Conservation (phyloP, 2,797 vertebrate genomes). For the Garrulus glandarius region DNA sequence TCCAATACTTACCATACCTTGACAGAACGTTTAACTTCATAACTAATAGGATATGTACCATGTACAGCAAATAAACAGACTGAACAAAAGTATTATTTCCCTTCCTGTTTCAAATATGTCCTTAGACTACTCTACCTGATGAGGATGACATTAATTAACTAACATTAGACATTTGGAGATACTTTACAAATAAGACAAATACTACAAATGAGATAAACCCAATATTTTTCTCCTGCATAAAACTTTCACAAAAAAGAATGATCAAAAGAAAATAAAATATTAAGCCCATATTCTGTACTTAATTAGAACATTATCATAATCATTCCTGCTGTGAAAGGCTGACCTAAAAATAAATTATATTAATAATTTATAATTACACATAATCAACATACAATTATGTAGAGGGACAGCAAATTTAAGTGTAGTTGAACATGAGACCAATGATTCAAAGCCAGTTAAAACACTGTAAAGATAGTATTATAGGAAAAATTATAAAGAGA, state of each 20-base stretch:
- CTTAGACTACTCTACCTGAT: neutral
- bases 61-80: neutral
- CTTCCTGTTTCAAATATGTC: neutral
- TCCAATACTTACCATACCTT: constrained; percentile 49
- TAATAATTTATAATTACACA: neutral
- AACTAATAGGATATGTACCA: neutral
- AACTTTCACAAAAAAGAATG: neutral
- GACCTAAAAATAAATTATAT: neutral
- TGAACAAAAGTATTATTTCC: neutral
- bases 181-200: neutral
- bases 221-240: neutral
- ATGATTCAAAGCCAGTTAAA: neutral
- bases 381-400: neutral
- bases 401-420: neutral
- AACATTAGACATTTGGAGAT: neutral
- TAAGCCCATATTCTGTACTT: neutral
- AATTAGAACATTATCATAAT: neutral
- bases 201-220: neutral
- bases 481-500: neutral
- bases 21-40: constrained; percentile 3
- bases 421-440: neutral
- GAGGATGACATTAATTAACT: neutral
- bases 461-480: neutral
- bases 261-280: neutral
- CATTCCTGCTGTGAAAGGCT: neutral